Conservation (phyloP, 2,797 vertebrate genomes). For the Carcharodon carcharias region DNA sequence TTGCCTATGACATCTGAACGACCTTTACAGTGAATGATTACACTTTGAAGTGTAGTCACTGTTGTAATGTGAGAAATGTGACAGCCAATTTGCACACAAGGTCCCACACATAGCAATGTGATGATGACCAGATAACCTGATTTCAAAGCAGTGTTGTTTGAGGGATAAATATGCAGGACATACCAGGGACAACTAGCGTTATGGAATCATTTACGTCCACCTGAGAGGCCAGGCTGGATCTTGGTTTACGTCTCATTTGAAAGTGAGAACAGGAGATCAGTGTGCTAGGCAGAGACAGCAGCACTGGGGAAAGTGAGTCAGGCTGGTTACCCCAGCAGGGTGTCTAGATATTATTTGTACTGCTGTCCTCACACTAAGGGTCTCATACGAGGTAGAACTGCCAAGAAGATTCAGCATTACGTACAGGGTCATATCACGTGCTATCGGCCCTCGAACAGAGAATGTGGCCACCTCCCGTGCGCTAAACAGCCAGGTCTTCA, state of each 20-base stretch:
- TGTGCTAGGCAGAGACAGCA: neutral
- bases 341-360: neutral
- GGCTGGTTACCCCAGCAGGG: neutral
- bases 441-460: neutral
- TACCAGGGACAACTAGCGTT: too few relatives aligned
- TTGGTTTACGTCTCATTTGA: neutral
- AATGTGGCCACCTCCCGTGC: neutral
- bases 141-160: neutral
- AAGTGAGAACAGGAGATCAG: neutral
- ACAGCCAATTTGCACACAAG: neutral
- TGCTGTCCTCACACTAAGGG: neutral
- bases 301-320: neutral
- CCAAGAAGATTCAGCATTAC: neutral
- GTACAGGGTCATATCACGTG: neutral
- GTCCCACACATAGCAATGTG: neutral
- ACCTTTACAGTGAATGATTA: neutral
- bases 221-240: neutral
- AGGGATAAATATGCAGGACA: neutral
- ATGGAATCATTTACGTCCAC: neutral
- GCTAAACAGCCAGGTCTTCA: neutral
- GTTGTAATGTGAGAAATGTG: neutral
- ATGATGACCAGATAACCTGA: neutral
- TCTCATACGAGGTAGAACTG: neutral
- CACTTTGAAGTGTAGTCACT: neutral
- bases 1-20: neutral